Conservation (phyloP, 2,797 vertebrate species). For the Melanotaenia maccullochi region DNA sequence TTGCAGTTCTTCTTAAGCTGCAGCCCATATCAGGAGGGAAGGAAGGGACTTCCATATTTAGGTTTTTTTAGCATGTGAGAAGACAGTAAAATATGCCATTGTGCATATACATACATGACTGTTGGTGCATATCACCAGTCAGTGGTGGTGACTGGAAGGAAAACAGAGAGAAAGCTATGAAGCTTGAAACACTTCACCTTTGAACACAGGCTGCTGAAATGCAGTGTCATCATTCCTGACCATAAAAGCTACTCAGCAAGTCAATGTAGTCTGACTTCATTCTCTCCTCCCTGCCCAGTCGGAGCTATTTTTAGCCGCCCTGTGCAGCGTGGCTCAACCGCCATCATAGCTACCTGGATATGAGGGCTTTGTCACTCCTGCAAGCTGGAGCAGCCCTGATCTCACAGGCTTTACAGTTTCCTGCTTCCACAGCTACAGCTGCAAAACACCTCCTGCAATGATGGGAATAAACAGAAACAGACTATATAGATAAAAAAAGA, state of each 20-base stretch:
- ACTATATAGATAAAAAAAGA: neutral
- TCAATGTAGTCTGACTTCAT: slow-evolving; percentile 75
- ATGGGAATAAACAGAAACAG: slow-evolving; percentile 38
- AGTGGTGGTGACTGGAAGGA: slow-evolving; percentile 38
- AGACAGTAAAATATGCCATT: slow-evolving; percentile 16
- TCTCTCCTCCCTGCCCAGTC: slow-evolving; percentile 67
- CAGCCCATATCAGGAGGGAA: slow-evolving; percentile 14
- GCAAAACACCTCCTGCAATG: slow-evolving; percentile 41
- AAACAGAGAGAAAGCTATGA: slow-evolving; percentile 35
- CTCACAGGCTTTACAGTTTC: slow-evolving; percentile 62
- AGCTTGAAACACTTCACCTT: slow-evolving; percentile 53
- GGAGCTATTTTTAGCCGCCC: slow-evolving; percentile 78
- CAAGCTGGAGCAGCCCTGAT: slow-evolving; percentile 68
- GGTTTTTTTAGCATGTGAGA: slow-evolving; percentile 20
- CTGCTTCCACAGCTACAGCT: slow-evolving; percentile 42
- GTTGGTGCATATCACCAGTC: slow-evolving; percentile 16
- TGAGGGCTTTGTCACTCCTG: slow-evolving; percentile 78
- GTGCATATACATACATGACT: slow-evolving; percentile 10
- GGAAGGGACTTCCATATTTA: slow-evolving; percentile 6
- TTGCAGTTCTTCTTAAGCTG: slow-evolving; percentile 40
- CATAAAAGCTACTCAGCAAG: slow-evolving; percentile 78
- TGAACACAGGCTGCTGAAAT: slow-evolving; percentile 55
- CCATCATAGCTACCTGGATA: slow-evolving; percentile 70
- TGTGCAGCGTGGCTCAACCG: slow-evolving; percentile 62
- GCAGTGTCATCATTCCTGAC: slow-evolving; percentile 77